These are phyloP conservation scores for Argopecten irradians DNA, from an alignment of 1,140 invertebrate species.

Conservation along the genomic window DNA sequence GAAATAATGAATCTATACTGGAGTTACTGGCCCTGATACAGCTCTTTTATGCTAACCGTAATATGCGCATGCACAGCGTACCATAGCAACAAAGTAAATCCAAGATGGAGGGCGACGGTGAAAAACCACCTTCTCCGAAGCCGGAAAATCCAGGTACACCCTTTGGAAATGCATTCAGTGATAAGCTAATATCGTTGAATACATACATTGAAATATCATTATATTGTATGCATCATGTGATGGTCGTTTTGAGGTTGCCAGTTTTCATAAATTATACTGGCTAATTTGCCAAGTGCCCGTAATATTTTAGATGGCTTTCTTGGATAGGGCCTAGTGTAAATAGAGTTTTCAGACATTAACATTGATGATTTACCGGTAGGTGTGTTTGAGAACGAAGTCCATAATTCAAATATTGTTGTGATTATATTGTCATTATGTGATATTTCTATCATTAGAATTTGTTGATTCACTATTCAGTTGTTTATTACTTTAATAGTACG, in stretches of 20 bases:
- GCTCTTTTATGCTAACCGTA: neutral
- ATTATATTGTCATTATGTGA: no score
- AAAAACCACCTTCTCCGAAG: constrained; percentile 45
- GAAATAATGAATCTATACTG: no score
- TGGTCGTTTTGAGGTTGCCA: neutral
- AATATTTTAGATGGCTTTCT: no score
- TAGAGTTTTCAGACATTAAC: no score
- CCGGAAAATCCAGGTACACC: constrained; percentile 41
- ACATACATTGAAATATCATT: neutral
- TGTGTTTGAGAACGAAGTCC: no score
- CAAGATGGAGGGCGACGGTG: constrained; percentile 59
- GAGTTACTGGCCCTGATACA: neutral
- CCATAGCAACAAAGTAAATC: constrained; percentile 58
- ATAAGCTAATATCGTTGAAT: neutral
- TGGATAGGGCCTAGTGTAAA: no score
- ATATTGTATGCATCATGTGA: neutral
- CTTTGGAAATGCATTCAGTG: neutral
- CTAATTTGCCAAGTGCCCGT: neutral
- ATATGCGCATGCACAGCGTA: constrained; percentile 43
- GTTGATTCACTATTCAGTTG: no score
- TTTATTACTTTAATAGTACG: no score
- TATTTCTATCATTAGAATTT: no score
- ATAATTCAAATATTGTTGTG: no score
- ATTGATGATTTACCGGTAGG: no score
- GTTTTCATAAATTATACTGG: neutral